Percentiles rank a stretch among this genome's conserved stretches.
phyloP scores from a whole-genome alignment of 2,113 vertebrate genomes.

The Candoia aspera region DNA sequence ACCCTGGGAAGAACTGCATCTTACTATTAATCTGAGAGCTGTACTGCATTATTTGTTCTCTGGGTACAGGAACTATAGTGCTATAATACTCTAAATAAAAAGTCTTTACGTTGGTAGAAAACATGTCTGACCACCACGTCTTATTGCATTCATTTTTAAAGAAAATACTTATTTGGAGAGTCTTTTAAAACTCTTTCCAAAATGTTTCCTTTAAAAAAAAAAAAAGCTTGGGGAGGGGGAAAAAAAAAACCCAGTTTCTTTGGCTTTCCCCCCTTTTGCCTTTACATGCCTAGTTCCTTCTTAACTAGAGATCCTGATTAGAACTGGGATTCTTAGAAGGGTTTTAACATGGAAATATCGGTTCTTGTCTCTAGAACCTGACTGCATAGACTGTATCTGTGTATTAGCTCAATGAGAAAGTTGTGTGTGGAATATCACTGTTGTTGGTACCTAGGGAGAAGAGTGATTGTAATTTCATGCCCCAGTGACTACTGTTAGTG shows the following conservation, averaged over 20 bases:
- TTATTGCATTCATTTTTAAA: neutral
- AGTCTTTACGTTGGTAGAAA: neutral
- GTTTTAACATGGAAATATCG: slow-evolving; percentile 44
- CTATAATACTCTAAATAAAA: neutral
- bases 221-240: neutral
- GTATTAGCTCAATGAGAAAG: slow-evolving; percentile 76
- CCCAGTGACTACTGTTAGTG: slow-evolving; percentile 77
- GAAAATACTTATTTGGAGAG: neutral
- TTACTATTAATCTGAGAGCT: neutral
- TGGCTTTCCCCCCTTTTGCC: neutral
- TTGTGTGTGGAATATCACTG: slow-evolving; percentile 60
- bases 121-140: neutral
- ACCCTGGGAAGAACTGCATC: neutral
- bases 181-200: neutral
- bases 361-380: slow-evolving; percentile 40
- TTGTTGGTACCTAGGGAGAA: slow-evolving; percentile 73
- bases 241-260: neutral
- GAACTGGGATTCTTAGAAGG: slow-evolving; percentile 35
- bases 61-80: neutral
- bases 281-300: neutral
- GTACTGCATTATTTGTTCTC: neutral
- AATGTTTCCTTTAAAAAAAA: neutral
- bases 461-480: slow-evolving; percentile 90
- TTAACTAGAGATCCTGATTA: slow-evolving; percentile 39
- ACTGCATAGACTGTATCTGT: slow-evolving; percentile 61